Evolutionary conservation across 1,140 invertebrate species (phyloP).

Genomic region (Bombyx mori): ASM3026992v2 NC_085124.1:1753001-1753500

Average conservation of each 20-base stretch:
- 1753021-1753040: too few species aligned
- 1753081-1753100: slow-evolving; percentile 37
- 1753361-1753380: too few species aligned
- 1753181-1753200: slow-evolving; percentile 17
- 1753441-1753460: too few species aligned
- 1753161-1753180: slow-evolving; percentile 7
- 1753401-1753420: too few species aligned
- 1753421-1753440: too few species aligned
- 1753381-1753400: too few species aligned
- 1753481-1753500: too few species aligned
- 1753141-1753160: slow-evolving; percentile 4
- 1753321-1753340: too few species aligned
- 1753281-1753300: not conserved
- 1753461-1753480: too few species aligned
- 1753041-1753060: slow-evolving; percentile 24
- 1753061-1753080: slow-evolving; percentile 29
- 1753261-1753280: not conserved
- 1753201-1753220: slow-evolving; percentile 21
- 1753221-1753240: slow-evolving; percentile 1
- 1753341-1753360: too few species aligned
- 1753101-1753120: slow-evolving; percentile 1
- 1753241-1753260: not conserved
- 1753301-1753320: too few species aligned
- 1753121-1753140: not conserved
- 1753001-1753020: too few species aligned